Evolutionary conservation across 2,113 vertebrate species (phyloP).

Genomic region (Mus musculus): DNA sequence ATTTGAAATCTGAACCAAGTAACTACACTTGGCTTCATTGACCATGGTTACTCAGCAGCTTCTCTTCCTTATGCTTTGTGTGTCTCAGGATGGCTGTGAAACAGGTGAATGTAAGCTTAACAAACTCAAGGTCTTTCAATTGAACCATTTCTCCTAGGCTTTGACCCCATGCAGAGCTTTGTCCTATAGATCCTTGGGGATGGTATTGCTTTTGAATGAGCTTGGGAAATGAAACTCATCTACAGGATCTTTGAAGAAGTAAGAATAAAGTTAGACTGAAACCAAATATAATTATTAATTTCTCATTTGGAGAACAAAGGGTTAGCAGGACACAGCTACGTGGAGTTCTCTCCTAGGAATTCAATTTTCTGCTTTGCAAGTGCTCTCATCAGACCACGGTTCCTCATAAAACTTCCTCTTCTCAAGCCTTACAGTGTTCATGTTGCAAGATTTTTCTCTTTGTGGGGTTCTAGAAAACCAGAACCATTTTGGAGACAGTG

Average conservation of each 20-base stretch:
- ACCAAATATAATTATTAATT: neutral
- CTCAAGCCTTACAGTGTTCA: neutral
- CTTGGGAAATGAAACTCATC: neutral
- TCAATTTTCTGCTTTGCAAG: constrained; percentile 9
- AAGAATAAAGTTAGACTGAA: neutral
- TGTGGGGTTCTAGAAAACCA: neutral
- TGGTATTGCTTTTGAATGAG: neutral
- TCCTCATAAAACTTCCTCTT: constrained; percentile 56
- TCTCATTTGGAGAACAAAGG: constrained; percentile 18
- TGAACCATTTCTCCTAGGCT: neutral
- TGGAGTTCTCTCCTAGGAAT: constrained; percentile 56
- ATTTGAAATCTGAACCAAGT: neutral
- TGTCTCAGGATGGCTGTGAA: neutral
- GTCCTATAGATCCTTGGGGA: neutral
- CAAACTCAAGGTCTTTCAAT: neutral
- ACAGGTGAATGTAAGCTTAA: neutral
- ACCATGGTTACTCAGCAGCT: neutral
- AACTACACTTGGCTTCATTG: neutral
- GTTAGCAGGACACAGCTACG: constrained; percentile 29
- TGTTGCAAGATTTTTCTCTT: neutral
- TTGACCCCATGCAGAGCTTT: neutral
- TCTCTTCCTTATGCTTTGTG: neutral
- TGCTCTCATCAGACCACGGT: neutral
- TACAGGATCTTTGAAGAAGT: neutral
- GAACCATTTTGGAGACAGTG: neutral